These are phyloP conservation scores for Nomia melanderi DNA, from an alignment of 1,140 invertebrate species.

Conservation along the genomic window DNA sequence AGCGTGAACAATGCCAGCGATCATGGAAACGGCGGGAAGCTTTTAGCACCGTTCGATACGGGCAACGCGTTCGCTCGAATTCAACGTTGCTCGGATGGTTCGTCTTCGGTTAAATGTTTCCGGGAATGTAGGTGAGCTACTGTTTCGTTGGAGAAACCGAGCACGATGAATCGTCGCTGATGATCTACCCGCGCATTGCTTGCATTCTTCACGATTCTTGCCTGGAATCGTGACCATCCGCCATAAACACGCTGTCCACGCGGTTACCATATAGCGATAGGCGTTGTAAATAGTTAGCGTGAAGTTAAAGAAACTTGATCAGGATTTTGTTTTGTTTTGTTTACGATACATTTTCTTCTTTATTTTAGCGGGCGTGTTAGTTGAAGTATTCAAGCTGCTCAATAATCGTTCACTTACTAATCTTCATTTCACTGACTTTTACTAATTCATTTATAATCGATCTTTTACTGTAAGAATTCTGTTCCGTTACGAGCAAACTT, in stretches of 20 bases:
- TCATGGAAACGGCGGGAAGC: background rate
- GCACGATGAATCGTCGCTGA: background rate
- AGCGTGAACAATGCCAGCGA: background rate
- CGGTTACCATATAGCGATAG: no score
- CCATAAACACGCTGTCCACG: background rate
- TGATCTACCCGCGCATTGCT: background rate
- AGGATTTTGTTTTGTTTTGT: no score
- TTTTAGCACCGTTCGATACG: background rate
- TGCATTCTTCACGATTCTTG: conserved; percentile 13
- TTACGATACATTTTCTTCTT: no score
- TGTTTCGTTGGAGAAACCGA: background rate
- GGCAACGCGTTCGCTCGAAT: conserved; percentile 7
- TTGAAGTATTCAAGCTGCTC: no score
- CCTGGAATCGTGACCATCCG: no score
- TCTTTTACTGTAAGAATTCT: no score
- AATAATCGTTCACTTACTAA: no score
- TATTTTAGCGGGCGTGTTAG: no score
- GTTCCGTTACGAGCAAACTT: no score
- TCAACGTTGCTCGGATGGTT: background rate
- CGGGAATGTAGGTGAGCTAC: conserved; percentile 4
- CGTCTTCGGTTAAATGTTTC: background rate
- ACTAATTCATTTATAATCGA: no score
- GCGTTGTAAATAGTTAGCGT: background rate
- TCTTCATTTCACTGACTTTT: no score
- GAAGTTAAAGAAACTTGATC: no score